Evolutionary conservation across 2,113 vertebrate species (phyloP).

Genomic region (Acinonyx jubatus): DNA sequence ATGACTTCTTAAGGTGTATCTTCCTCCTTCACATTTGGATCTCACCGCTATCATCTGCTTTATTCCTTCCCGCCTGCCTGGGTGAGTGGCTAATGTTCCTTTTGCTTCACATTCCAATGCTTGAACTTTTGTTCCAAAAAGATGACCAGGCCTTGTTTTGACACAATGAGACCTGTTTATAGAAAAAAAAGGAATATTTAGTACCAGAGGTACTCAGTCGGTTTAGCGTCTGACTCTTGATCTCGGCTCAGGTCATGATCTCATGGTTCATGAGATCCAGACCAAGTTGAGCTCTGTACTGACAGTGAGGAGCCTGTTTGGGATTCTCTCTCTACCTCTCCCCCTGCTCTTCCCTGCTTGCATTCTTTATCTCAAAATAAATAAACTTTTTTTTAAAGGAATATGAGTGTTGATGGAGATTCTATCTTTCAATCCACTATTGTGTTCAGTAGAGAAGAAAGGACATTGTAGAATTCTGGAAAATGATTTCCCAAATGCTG

Average conservation of each 20-base stretch:
- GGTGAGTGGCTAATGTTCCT: neutral
- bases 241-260: too few relatives aligned
- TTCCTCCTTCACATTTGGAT: neutral
- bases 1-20: neutral
- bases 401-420: neutral
- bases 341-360: too few relatives aligned
- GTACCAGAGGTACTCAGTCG: too few relatives aligned
- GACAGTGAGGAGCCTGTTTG: too few relatives aligned
- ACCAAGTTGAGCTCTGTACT: too few relatives aligned
- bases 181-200: neutral
- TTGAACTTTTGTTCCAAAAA: neutral
- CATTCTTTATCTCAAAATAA: too few relatives aligned
- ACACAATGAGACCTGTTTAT: neutral
- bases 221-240: too few relatives aligned
- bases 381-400: too few relatives aligned
- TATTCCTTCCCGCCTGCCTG: neutral
- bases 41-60: neutral
- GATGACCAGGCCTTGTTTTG: neutral
- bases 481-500: neutral
- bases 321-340: too few relatives aligned
- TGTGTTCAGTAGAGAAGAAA: neutral
- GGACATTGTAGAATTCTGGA: neutral
- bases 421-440: neutral
- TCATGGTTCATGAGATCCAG: too few relatives aligned
- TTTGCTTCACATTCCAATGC: neutral